These are phyloP conservation scores for Crax fasciolata DNA, from an alignment of 2,797 vertebrate genomes.

Conservation along the genomic window DNA sequence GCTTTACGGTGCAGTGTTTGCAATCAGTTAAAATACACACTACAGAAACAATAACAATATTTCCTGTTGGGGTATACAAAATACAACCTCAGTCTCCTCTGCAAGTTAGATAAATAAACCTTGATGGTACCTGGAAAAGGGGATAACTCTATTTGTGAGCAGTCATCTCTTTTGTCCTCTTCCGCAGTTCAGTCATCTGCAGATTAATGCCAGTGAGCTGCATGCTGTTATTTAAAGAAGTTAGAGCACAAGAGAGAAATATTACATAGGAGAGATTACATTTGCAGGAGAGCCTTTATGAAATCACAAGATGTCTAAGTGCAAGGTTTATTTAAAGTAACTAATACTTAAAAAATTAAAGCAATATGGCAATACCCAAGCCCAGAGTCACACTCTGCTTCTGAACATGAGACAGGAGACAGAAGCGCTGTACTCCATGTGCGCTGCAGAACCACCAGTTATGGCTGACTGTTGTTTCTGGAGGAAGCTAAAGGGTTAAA, in stretches of 20 bases:
- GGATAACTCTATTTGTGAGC: not conserved
- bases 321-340: not conserved
- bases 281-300: not conserved
- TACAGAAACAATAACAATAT: not conserved
- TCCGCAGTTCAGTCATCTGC: not conserved
- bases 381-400: not conserved
- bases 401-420: not conserved
- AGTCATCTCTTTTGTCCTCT: not conserved
- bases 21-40: not conserved
- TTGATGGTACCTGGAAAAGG: not conserved
- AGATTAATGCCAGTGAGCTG: not conserved
- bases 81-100: not conserved
- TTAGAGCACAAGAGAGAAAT: not conserved
- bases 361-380: not conserved
- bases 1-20: not conserved
- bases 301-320: not conserved
- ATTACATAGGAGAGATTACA: not conserved
- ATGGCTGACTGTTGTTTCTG: rapidly evolving
- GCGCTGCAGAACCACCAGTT: not conserved
- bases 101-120: not conserved
- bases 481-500: not conserved
- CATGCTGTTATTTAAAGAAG: not conserved
- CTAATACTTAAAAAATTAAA: no score
- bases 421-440: not conserved
- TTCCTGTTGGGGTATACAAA: not conserved